A percentile compares a stretch with the other conserved stretches of the same genome.
Evolutionary conservation across 2,797 vertebrate genomes (phyloP).

Genomic region (Taenioides sp.): DNA sequence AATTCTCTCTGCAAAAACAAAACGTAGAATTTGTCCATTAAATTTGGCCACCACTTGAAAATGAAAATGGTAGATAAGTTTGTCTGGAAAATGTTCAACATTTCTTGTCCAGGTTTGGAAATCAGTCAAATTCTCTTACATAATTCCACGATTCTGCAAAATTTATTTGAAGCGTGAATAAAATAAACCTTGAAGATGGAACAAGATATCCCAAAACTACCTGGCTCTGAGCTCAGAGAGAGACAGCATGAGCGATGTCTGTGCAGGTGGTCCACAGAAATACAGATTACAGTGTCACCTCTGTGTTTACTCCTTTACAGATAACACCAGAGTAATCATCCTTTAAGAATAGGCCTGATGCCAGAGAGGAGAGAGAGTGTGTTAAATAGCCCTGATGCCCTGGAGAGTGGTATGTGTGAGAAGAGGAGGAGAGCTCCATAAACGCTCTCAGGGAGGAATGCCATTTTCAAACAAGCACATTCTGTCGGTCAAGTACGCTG

Average conservation of each 20-base stretch:
- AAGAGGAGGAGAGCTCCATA: conserved; percentile 63
- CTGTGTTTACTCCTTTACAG: conserved; percentile 50
- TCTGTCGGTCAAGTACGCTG: conserved; percentile 58
- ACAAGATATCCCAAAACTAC: conserved; percentile 5
- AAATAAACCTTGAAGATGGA: conserved; percentile 7
- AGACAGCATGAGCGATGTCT: conserved; percentile 19
- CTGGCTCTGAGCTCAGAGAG: conserved; percentile 15
- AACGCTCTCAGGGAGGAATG: conserved; percentile 73
- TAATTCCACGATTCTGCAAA: neutral
- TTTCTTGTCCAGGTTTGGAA: neutral
- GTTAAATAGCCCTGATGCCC: neutral
- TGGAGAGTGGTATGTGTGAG: conserved; percentile 47
- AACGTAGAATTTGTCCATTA: neutral
- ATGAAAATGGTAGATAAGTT: no score
- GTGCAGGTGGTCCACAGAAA: conserved; percentile 60
- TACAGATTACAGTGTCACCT: conserved; percentile 43
- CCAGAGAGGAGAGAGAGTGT: conserved; percentile 24
- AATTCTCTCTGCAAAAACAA: conserved; percentile 63
- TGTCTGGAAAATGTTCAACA: neutral
- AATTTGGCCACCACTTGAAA: neutral
- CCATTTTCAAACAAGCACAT: conserved; percentile 74
- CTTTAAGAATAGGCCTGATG: conserved; percentile 18
- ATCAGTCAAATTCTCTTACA: neutral
- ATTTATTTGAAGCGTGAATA: neutral
- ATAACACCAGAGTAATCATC: conserved; percentile 53